A percentile compares a stretch with the other conserved stretches of the same genome.
Conservation (phyloP, 2,797 vertebrate species). For the Macrochelys suwanniensis region DNA sequence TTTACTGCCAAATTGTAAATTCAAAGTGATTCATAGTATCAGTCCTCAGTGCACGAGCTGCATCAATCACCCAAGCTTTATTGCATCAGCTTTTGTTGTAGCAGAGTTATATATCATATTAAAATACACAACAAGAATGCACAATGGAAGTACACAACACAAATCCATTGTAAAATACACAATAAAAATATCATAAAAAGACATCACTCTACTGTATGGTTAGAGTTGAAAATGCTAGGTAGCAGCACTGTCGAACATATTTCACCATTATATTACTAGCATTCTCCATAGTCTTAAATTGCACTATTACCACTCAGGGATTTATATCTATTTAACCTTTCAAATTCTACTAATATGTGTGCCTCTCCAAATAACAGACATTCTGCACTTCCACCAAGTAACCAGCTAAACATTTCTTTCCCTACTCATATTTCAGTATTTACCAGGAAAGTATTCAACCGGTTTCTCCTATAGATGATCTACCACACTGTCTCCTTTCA, state of each 20-base stretch:
- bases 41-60: conserved; percentile 9
- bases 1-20: conserved; percentile 43
- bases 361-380: not conserved
- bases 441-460: not conserved
- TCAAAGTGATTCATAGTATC: conserved; percentile 20
- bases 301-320: not conserved
- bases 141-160: conserved; percentile 13
- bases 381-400: conserved; percentile 19
- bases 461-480: not conserved
- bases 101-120: conserved; percentile 42
- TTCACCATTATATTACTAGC: not conserved
- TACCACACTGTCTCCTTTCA: not conserved
- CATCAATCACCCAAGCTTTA: conserved; percentile 49
- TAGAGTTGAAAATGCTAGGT: conserved; percentile 3
- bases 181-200: conserved; percentile 54
- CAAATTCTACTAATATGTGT: not conserved
- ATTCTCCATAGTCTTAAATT: not conserved
- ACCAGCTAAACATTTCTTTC: conserved; percentile 22
- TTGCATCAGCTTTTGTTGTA: conserved; percentile 28
- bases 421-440: conserved; percentile 16
- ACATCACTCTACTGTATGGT: not conserved
- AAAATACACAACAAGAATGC: conserved; percentile 38
- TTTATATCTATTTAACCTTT: conserved; percentile 39
- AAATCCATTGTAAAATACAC: conserved; percentile 16
- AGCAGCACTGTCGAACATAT: conserved; percentile 49